Percentiles rank a stretch among this genome's conserved stretches.
phyloP scores from a whole-genome alignment of 2,888 invertebrate species.

The Rhorus exstirpatorius region DNA sequence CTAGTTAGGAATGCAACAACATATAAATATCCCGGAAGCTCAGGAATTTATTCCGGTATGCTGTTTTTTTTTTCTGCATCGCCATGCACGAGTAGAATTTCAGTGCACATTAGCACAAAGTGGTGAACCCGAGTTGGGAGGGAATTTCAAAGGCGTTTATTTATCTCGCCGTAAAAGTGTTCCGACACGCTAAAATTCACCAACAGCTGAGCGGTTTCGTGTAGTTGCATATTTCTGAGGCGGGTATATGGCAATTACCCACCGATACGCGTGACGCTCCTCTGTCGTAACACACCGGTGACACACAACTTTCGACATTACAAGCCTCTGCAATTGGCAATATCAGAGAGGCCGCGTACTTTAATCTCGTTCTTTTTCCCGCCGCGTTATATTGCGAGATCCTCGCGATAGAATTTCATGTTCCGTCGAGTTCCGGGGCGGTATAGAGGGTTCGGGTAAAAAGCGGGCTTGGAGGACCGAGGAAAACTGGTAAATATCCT shows the following conservation, averaged over 20 bases:
- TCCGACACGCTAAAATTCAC: constrained; percentile 33
- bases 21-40: neutral
- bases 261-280: constrained; percentile 21
- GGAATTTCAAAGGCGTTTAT: constrained; percentile 39
- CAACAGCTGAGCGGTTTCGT: constrained; percentile 40
- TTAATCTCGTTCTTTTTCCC: constrained; percentile 21
- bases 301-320: constrained; percentile 59
- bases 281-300: constrained; percentile 42
- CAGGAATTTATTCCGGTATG: constrained; percentile 42
- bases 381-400: constrained; percentile 54
- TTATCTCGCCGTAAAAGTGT: constrained; percentile 12
- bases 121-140: constrained; percentile 32
- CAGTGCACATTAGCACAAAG: constrained; percentile 35
- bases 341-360: constrained; percentile 49
- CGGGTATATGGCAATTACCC: constrained; percentile 3
- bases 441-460: neutral
- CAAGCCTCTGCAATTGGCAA: constrained; percentile 64
- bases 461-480: constrained; percentile 32
- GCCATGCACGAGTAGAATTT: constrained; percentile 10
- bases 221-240: neutral
- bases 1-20: constrained; percentile 21
- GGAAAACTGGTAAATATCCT: constrained; percentile 65
- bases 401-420: constrained; percentile 60
- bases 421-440: constrained; percentile 28
- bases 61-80: constrained; percentile 16